These are phyloP conservation scores for Leptodactylus fuscus DNA, from an alignment of 2,113 vertebrate genomes.

Conservation along the genomic window DNA sequence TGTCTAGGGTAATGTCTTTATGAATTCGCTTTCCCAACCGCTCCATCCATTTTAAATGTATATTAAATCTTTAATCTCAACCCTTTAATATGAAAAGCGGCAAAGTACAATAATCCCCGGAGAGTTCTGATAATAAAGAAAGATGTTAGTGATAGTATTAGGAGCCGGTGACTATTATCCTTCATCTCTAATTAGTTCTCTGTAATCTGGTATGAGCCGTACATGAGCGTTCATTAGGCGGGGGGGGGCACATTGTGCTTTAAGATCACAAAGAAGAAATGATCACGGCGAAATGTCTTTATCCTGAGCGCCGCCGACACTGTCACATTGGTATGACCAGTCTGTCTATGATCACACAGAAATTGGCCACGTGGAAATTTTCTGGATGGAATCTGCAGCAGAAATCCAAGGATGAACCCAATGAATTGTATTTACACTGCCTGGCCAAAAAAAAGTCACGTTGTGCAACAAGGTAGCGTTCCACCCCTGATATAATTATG, in stretches of 20 bases:
- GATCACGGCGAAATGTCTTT: neutral
- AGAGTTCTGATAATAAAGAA: conserved; percentile 27
- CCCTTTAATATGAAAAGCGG: neutral
- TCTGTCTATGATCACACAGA: no score
- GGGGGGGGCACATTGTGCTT: neutral
- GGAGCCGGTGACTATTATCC: conserved; percentile 9
- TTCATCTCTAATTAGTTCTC: conserved; percentile 19
- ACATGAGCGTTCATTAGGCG: neutral
- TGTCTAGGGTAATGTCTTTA: neutral
- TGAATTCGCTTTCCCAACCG: neutral
- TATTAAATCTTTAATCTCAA: conserved; percentile 25
- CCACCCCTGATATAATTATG: no score
- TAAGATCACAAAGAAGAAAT: conserved; percentile 2
- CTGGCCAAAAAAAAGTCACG: no score
- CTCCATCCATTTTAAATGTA: neutral
- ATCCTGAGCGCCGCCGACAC: neutral
- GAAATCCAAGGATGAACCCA: no score
- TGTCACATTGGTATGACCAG: neutral
- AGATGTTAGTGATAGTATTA: conserved; percentile 33
- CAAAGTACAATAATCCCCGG: neutral
- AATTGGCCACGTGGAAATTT: no score
- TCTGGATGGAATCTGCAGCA: no score
- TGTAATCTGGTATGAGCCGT: neutral
- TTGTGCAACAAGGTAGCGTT: no score
- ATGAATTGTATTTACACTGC: no score